These are phyloP conservation scores for Rhizomys pruinosus DNA, from an alignment of 2,113 vertebrate species.

Conservation along the genomic window DNA sequence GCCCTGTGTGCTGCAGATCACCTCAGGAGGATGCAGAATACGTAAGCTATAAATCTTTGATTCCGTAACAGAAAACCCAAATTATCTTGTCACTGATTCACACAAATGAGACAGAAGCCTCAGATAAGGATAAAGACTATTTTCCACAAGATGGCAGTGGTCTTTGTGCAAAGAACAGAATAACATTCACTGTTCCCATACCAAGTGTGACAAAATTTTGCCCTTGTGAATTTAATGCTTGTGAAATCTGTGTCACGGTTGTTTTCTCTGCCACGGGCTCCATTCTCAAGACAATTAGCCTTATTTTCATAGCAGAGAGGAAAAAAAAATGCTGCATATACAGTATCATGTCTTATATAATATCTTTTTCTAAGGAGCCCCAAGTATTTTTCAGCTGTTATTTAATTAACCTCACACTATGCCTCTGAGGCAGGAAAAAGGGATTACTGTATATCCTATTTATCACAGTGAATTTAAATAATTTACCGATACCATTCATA, in stretches of 20 bases:
- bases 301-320: conserved; percentile 47
- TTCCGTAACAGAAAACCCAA: conserved; percentile 56
- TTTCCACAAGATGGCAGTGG: conserved; percentile 79
- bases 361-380: conserved; percentile 66
- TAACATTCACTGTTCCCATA: conserved; percentile 9
- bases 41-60: conserved; percentile 38
- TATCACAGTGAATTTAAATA: conserved; percentile 78
- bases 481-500: conserved; percentile 71
- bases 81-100: conserved; percentile 72
- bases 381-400: conserved; percentile 76
- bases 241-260: conserved; percentile 41
- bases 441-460: conserved; percentile 74
- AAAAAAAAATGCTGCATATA: conserved; percentile 50
- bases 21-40: neutral
- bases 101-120: conserved; percentile 42
- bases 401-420: conserved; percentile 79
- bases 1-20: conserved; percentile 7
- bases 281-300: conserved; percentile 67
- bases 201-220: conserved; percentile 52
- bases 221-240: conserved; percentile 69
- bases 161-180: conserved; percentile 54
- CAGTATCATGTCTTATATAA: conserved; percentile 70
- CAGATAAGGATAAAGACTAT: neutral
- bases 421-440: conserved; percentile 64
- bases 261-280: conserved; percentile 48